These are phyloP conservation scores for Hydrotaea cyrtoneurina DNA, from an alignment of 2,888 invertebrate genomes.

Conservation along the genomic window DNA sequence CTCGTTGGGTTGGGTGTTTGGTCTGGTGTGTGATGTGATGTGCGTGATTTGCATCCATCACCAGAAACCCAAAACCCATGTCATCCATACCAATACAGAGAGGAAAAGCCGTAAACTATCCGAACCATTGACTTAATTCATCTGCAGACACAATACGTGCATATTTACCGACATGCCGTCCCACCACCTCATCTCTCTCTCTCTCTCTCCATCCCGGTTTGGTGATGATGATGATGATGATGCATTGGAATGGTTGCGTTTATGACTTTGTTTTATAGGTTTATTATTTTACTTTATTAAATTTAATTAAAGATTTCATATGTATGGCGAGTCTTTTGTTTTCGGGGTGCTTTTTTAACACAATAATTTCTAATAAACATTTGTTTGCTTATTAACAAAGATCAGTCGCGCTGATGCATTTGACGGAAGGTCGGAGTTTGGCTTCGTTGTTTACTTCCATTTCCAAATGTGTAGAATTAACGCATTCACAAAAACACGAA, in stretches of 20 bases:
- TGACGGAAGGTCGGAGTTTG: conserved; percentile 3
- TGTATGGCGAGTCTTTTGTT: neutral
- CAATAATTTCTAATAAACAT: conserved; percentile 61
- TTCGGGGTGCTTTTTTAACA: conserved; percentile 38
- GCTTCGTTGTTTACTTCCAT: neutral
- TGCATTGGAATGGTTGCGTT: conserved; percentile 23
- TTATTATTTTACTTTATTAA: conserved; percentile 63
- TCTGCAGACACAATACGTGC: conserved; percentile 28
- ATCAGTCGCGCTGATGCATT: conserved; percentile 1
- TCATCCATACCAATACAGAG: neutral
- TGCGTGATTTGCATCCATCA: conserved; percentile 61
- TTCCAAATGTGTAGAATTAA: conserved; percentile 10
- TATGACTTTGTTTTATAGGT: conserved; percentile 41
- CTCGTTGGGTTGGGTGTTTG: neutral
- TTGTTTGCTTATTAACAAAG: conserved; percentile 49
- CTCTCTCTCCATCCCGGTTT: neutral
- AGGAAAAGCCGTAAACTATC: conserved; percentile 10
- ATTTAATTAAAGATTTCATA: conserved; percentile 64
- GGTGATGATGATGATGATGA: neutral
- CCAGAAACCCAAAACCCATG: neutral
- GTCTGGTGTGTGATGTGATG: neutral
- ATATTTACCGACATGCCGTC: neutral
- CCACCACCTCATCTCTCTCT: neutral
- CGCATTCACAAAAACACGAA: neutral
- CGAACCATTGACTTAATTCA: conserved; percentile 32